These are phyloP conservation scores for Potamarius usumacintae DNA, from an alignment of 2,113 vertebrate genomes.

Conservation along the genomic window DNA sequence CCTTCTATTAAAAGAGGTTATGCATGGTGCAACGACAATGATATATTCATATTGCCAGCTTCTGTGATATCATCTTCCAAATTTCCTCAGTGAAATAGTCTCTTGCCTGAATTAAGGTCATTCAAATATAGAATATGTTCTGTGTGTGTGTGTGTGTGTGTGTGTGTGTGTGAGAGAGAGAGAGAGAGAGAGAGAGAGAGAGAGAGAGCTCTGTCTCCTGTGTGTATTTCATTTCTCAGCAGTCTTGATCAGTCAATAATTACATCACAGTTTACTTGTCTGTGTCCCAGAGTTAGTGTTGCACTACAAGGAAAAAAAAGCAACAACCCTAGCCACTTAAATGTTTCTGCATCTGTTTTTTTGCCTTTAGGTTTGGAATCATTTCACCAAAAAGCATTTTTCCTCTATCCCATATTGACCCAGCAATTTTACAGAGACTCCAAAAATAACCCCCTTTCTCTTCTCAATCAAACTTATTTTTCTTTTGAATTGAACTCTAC, in stretches of 20 bases:
- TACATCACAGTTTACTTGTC: constrained; percentile 28
- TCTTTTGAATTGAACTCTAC: constrained; percentile 14
- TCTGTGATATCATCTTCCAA: constrained; percentile 26
- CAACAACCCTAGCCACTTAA: neutral
- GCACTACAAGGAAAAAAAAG: neutral
- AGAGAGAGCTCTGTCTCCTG: neutral
- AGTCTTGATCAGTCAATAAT: constrained; percentile 36
- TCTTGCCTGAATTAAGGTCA: constrained; percentile 53
- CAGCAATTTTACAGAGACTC: neutral
- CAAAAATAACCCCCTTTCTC: neutral
- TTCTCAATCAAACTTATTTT: neutral
- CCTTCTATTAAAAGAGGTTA: constrained; percentile 3
- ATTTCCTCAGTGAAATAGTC: constrained; percentile 46
- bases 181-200: neutral
- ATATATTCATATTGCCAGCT: constrained; percentile 17
- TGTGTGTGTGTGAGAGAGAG: constrained; percentile 23
- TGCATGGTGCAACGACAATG: neutral
- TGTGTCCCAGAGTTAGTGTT: constrained; percentile 32
- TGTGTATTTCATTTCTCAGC: constrained; percentile 14
- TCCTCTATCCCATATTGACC: neutral
- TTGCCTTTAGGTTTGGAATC: neutral
- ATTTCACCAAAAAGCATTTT: neutral
- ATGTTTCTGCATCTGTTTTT: constrained; percentile 18
- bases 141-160: constrained; percentile 33
- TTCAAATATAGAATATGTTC: constrained; percentile 64